Percentiles rank a stretch among this genome's conserved stretches.
These are phyloP conservation scores for Saccostrea glomerata DNA, from an alignment of 1,140 invertebrate genomes.

Conservation along the genomic window DNA sequence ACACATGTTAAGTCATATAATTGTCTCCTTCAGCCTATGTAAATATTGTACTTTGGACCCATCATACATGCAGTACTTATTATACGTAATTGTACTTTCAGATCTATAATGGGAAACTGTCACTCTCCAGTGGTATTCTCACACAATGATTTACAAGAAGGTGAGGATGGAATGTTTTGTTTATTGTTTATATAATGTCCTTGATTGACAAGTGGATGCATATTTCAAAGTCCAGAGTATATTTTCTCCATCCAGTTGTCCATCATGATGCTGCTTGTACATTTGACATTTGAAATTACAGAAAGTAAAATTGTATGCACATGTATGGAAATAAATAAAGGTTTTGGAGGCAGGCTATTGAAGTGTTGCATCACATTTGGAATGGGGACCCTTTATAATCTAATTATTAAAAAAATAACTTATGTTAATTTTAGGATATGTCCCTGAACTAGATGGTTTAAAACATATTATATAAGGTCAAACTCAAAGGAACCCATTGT, in stretches of 20 bases:
- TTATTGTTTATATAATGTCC: background rate
- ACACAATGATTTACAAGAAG: slow-evolving; percentile 98
- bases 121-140: slow-evolving; percentile 94
- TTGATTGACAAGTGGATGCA: background rate
- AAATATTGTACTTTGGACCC: too few species aligned
- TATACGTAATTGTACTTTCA: background rate
- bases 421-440: too few species aligned
- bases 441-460: too few species aligned
- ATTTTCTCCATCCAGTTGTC: background rate
- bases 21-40: too few species aligned
- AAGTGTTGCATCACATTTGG: background rate
- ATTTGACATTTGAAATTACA: background rate
- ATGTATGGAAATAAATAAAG: background rate
- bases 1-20: too few species aligned
- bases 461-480: too few species aligned
- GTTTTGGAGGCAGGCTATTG: background rate
- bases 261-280: background rate
- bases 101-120: slow-evolving; percentile 10
- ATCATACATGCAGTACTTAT: too few species aligned
- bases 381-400: background rate
- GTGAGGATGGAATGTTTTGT: slow-evolving; percentile 79
- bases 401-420: background rate
- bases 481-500: too few species aligned
- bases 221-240: background rate
- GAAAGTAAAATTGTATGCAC: too few species aligned